Base-by-base conservation (phyloP, 1,140 invertebrate species). In the Phortica variegata region DNA sequence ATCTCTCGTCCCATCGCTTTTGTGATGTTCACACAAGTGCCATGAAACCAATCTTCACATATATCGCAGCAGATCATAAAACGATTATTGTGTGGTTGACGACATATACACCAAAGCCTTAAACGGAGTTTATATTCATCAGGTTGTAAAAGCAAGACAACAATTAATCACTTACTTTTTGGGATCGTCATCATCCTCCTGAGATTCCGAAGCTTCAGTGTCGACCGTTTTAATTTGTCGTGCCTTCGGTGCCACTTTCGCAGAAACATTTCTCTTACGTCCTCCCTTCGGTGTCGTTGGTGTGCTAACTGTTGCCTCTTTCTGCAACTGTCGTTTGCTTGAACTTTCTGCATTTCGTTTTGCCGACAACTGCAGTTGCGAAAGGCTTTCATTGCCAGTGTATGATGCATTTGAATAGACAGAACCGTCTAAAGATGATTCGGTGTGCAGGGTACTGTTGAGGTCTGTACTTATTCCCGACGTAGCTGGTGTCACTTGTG, bases 1-100 rank as follows among this genome's bases (percentile, higher is more conserved):
- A 96, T 94, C 76, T 91, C 86, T 63, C 89, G 84, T 12, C 90
- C 87, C 86, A 92, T 90, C 2, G 85, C 85, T 79, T 93, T 93
- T 12, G 91, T 94, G 4, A 97, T 87, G 51, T 91, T 91, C 5
- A 97, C 94, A 79, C 94, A 97, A 63, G 89, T 92, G 6, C 95
- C 95, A 77, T 98, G 95, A 71, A 93, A 98, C 95, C 95, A 98
- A 63, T 97, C 93, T 74, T 95, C 89, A 77, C 95, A 98, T 1
- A 84, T 83, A 77, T 98, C 95, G 76, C 95, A 98, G 72, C 92
- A 94, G 66, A 98, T 97, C 95, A 98, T 98, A 75, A 97, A 97
- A 21, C 93, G 83, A 78, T 96, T 95, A 62, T 95, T 93, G 74
- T 97, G 93, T 1, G 94, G 95, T 65, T 93, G 89, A 61, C 89